Conservation (phyloP, 1,140 invertebrate genomes). For the Musca vetustissima region DNA sequence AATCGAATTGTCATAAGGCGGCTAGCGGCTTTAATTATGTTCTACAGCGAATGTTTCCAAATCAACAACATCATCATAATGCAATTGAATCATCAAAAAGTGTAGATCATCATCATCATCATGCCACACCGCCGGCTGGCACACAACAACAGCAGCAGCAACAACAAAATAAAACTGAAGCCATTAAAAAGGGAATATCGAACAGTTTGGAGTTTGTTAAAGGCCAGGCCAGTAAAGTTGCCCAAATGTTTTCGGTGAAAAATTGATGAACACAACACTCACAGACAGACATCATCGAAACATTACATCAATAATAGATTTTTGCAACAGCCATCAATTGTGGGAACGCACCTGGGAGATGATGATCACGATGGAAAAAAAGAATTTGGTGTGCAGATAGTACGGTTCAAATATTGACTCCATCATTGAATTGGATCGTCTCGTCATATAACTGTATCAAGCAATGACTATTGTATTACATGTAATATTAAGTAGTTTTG, state of each 20-base stretch:
- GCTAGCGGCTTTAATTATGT: conserved; percentile 81
- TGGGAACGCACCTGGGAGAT: too few species aligned
- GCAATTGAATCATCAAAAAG: not conserved
- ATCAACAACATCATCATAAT: conserved; percentile 28
- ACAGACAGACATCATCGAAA: not conserved
- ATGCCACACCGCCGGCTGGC: conserved; percentile 34
- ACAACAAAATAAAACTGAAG: conserved; percentile 59
- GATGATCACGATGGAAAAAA: too few species aligned
- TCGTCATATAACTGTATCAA: too few species aligned
- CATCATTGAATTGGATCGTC: too few species aligned
- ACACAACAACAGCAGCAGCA: too few species aligned
- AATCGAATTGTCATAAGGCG: conserved; percentile 81
- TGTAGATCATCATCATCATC: conserved; percentile 40
- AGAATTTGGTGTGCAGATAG: too few species aligned
- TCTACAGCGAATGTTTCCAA: conserved; percentile 70
- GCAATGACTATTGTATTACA: too few species aligned
- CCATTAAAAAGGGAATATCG: conserved; percentile 73
- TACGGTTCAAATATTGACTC: too few species aligned
- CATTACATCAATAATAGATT: not conserved
- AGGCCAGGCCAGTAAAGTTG: conserved; percentile 66
- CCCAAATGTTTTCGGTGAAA: conserved; percentile 54
- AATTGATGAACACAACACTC: conserved; percentile 37
- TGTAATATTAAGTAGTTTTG: too few species aligned
- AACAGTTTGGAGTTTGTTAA: conserved; percentile 77
- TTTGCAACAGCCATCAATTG: not conserved